Evolutionary conservation across 1,140 invertebrate genomes (phyloP).

Genomic region (Chelonus insularis): DNA sequence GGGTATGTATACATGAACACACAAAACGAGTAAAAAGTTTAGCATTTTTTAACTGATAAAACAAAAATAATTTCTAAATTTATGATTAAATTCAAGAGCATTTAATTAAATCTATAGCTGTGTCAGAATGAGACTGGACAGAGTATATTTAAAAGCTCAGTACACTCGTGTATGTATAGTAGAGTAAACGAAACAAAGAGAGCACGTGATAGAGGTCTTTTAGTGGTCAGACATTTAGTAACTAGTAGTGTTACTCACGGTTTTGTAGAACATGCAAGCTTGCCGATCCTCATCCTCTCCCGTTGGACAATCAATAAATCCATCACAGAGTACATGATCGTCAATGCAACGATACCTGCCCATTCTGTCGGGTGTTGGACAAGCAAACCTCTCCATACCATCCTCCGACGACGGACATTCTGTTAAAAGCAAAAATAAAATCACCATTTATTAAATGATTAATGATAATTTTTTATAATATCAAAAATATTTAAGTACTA

Average conservation of each 20-base stretch:
- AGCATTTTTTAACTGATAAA: too few species aligned
- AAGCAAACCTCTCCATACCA: constrained; percentile 92
- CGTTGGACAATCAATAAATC: constrained; percentile 90
- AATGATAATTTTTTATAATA: too few species aligned
- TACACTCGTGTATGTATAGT: background rate
- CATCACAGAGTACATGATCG: constrained; percentile 92
- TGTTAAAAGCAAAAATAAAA: constrained; percentile 58
- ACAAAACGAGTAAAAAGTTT: too few species aligned
- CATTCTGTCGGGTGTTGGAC: constrained; percentile 85
- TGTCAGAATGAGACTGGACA: constrained; percentile 1
- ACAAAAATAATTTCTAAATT: too few species aligned
- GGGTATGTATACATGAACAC: too few species aligned
- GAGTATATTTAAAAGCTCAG: background rate
- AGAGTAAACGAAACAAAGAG: constrained; percentile 7
- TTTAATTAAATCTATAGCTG: background rate
- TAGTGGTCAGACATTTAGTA: constrained; percentile 9
- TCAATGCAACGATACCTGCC: constrained; percentile 94
- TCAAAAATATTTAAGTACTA: too few species aligned
- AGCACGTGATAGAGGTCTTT: constrained; percentile 15
- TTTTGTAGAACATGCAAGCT: constrained; percentile 97
- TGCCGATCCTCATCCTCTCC: constrained; percentile 92
- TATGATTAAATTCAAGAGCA: too few species aligned
- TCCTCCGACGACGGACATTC: constrained; percentile 91
- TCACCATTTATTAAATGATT: too few species aligned
- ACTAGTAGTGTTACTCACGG: constrained; percentile 69